Base-by-base conservation (phyloP, 2,113 vertebrate genomes). In the Glareola pratincola region DNA sequence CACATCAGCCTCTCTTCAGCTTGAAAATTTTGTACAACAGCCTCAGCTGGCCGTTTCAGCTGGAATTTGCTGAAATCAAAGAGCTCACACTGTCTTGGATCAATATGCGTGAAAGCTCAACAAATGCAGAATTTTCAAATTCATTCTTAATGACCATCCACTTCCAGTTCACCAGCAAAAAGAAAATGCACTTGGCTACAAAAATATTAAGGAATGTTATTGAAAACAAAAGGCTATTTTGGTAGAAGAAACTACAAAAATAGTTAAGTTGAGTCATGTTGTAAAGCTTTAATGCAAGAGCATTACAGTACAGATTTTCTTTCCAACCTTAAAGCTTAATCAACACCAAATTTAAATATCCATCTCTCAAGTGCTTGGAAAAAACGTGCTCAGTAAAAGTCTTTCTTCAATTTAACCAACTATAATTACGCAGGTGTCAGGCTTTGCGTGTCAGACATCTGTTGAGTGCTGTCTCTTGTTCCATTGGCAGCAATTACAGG, bases 181-280 rank as follows among this genome's bases (percentile, higher is more conserved):
- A 97, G 92, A 98, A 97, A 98, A 98, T 94, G 97, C 96, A 97
- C 96, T 98, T 98, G 91, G 92, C 97, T 98, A 98, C 97, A 98
- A 98, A 98, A 98, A 98, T 98, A 98, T 96, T 97, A 98, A 98
- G 98, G 98, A 98, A 98, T 98, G 98, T 98, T 98, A 98, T 76
- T 97, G 98, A 98, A 98, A 98, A 98, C 98, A 98, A 98, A 99
- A 98, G 98, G 98, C 98, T 98, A 98, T 98, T 98, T 98, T 98
- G 98, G 98, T 98, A 99, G 97, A 99, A 99, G 98, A 98, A 98
- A 98, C 99, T 99, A 99, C 98, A 99, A 99, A 99, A 99, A 99
- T 99, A 99, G 98, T 99, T 98, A 99, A 96, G 97, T 98, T 98
- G 97, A 98, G 97, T 98, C 97, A 98, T 97, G 97, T 97, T 97